phyloP scores from a whole-genome alignment of 2,888 invertebrate species.

The Teleiodes luculella region DNA sequence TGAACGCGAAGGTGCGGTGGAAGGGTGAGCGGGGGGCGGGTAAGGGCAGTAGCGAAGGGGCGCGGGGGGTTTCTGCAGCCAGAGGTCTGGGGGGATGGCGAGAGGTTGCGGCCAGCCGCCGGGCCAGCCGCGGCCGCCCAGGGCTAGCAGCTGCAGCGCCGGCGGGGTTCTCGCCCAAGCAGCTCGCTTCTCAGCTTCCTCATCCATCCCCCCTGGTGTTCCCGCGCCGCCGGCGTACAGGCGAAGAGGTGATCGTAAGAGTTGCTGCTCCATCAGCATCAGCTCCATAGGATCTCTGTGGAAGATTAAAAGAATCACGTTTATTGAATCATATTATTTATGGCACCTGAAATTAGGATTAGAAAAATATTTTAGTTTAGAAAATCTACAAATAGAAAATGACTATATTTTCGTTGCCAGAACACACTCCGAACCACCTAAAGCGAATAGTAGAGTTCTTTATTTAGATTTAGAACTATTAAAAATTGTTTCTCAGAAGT shows the following conservation, averaged over 20 bases:
- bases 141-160: conserved; percentile 63
- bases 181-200: conserved; percentile 78
- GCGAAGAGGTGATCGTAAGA: conserved; percentile 81
- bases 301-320: conserved; percentile 31
- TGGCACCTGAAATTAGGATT: no score
- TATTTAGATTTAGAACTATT: conserved; percentile 3
- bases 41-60: conserved; percentile 81
- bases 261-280: conserved; percentile 87
- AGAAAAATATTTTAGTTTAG: no score
- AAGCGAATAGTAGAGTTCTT: neutral
- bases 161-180: conserved; percentile 75
- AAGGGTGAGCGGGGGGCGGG: conserved; percentile 71
- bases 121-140: conserved; percentile 88
- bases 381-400: no score
- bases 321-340: no score
- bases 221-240: conserved; percentile 82
- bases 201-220: conserved; percentile 62
- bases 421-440: no score
- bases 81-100: conserved; percentile 91
- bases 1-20: conserved; percentile 40
- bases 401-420: no score
- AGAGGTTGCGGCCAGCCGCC: conserved; percentile 93
- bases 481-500: neutral
- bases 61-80: conserved; percentile 91
- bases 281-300: conserved; percentile 88